Evolutionary conservation across 1,140 invertebrate species (phyloP).

Genomic region (Achatina immaculata): DNA sequence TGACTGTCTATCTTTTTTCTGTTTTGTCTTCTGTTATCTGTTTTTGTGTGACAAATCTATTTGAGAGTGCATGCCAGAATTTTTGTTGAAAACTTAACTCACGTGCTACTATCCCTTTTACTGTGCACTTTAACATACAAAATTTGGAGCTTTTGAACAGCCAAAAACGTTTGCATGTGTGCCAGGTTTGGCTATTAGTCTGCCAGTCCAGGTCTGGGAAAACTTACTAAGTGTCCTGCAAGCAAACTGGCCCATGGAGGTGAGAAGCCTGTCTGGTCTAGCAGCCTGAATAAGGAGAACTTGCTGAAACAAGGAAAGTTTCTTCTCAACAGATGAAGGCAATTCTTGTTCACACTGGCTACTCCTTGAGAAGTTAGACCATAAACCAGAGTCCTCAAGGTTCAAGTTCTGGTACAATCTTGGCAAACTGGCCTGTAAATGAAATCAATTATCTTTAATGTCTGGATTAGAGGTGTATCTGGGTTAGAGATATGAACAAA

Average conservation of each 20-base stretch:
- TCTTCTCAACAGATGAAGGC: constrained; percentile 74
- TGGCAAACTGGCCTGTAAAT: constrained; percentile 73
- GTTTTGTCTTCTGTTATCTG: too few species aligned
- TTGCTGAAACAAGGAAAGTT: constrained; percentile 83
- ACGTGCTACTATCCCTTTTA: too few species aligned
- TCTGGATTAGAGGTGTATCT: background rate
- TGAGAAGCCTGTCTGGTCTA: constrained; percentile 84
- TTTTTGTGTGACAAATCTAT: too few species aligned
- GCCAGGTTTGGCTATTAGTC: too few species aligned
- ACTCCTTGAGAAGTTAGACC: constrained; percentile 79
- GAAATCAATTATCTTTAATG: background rate
- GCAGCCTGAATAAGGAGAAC: constrained; percentile 86
- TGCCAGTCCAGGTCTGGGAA: too few species aligned
- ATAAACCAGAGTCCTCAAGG: constrained; percentile 77
- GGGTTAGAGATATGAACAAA: too few species aligned
- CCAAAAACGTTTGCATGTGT: too few species aligned
- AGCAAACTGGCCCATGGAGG: constrained; percentile 81
- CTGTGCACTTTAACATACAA: too few species aligned
- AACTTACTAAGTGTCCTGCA: constrained; percentile 77
- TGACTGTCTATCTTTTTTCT: too few species aligned
- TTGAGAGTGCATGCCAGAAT: too few species aligned
- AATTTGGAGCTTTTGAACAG: too few species aligned
- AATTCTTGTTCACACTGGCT: constrained; percentile 76
- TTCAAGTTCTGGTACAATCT: constrained; percentile 77
- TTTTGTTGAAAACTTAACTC: too few species aligned